Conservation (phyloP, 1,140 invertebrate species). For the Prorops nasuta region DNA sequence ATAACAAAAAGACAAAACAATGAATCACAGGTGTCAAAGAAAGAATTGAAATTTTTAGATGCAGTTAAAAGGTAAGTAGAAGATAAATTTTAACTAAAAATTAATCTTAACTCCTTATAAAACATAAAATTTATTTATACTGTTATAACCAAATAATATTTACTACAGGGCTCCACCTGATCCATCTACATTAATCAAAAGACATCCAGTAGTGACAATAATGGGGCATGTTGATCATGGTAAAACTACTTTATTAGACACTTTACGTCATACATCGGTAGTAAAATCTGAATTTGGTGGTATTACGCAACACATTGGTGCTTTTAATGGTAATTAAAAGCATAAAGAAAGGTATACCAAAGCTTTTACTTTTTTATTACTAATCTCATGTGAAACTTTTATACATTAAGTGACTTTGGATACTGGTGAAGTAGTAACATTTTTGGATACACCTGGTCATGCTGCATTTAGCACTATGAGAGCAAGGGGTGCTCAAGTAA, state of each 20-base stretch:
- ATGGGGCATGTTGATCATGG: slow-evolving; percentile 99
- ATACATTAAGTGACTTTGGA: slow-evolving; percentile 65
- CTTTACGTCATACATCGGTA: slow-evolving; percentile 81
- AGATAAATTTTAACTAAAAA: not conserved
- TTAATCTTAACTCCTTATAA: slow-evolving; percentile 2
- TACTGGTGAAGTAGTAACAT: slow-evolving; percentile 81
- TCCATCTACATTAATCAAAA: slow-evolving; percentile 61
- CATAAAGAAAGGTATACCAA: no score
- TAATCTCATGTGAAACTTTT: not conserved
- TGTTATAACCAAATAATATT: slow-evolving; percentile 11
- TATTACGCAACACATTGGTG: slow-evolving; percentile 99
- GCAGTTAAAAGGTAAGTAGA: slow-evolving; percentile 28
- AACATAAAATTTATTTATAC: slow-evolving; percentile 3
- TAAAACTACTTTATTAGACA: slow-evolving; percentile 95
- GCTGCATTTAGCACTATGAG: slow-evolving; percentile 94
- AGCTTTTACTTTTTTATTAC: not conserved
- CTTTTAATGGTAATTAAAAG: slow-evolving; percentile 75
- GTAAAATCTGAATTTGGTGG: slow-evolving; percentile 96
- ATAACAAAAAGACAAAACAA: slow-evolving; percentile 55
- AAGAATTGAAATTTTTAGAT: slow-evolving; percentile 44
- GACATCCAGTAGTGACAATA: slow-evolving; percentile 92
- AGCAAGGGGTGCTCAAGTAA: slow-evolving; percentile 84
- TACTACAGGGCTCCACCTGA: slow-evolving; percentile 61
- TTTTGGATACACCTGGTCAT: slow-evolving; percentile 99
- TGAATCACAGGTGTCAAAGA: slow-evolving; percentile 38